Base-by-base conservation (phyloP, 2,113 vertebrate species). In the Psittacara wagleri region DNA sequence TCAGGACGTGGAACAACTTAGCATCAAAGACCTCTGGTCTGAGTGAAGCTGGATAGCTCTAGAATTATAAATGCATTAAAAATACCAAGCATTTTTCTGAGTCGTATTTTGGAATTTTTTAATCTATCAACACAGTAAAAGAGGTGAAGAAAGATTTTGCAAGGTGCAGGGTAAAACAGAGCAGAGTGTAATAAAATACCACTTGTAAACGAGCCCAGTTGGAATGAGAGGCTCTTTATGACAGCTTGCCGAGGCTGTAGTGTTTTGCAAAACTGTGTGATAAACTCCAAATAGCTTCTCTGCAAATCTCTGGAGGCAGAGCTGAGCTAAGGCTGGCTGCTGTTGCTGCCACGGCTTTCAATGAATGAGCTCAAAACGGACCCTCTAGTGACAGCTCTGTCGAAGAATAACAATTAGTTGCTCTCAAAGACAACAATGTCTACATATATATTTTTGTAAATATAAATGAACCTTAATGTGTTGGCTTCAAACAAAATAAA, bases 351-450 rank as follows among this genome's bases (percentile, higher is more conserved):
- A 70, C 52, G 3, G 83, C 88, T 96, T 92, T 96, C 90, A 95
- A 89, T 93, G 94, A 98, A 95, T 77, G 79, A 93, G 85, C 86
- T 97, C 55, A 48, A 94, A 95, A 95, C 68, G 93, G 94, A 90
- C 84, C 79, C 92, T 96, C 95, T 91, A 73, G 87, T 97, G 96
- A 97, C 89, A 97, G 93, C n/a, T 81, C 88, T 92, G 90, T 97
- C 96, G 96, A 97, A 95, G 94, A 88, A 81, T 83, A 97, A 77
- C 33, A 62, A 92, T 95, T 63, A 90, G 87, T 87, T 89, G 35
- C 55, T 85, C 81, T 83, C 83, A 86, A 92, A 91, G 87, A 69
- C 64, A 81, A 91, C 75, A 57, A 77, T 82, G 86, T 90, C 70
- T 52, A 74, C 81, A 66, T 83, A 73, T 51, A 43, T 84, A 52